These are phyloP conservation scores for Hirtodrosophila duncani DNA, from an alignment of 2,888 invertebrate genomes.

Conservation along the genomic window DNA sequence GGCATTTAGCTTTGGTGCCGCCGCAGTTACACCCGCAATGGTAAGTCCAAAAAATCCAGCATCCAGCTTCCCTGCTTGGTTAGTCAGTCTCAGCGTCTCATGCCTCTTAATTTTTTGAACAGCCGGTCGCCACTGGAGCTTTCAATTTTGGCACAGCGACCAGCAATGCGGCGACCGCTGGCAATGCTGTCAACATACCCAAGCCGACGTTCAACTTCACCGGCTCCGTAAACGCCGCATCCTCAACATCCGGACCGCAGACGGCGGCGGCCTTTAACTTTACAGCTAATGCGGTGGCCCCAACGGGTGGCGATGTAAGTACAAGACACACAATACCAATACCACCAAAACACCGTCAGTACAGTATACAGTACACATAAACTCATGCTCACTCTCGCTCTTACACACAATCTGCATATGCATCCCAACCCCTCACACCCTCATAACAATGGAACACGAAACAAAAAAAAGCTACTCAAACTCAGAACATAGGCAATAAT, in stretches of 20 bases:
- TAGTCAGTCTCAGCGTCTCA: not conserved
- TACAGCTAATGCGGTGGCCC: constrained; percentile 38
- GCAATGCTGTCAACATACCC: not conserved
- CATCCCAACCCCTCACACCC: too few relatives aligned
- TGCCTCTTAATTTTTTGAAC: not conserved
- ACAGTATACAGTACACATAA: not conserved
- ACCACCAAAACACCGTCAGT: not conserved
- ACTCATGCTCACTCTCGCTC: too few relatives aligned
- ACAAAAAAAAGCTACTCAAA: too few relatives aligned
- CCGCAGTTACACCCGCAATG: constrained; percentile 22
- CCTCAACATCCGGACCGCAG: constrained; percentile 17
- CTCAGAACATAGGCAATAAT: too few relatives aligned
- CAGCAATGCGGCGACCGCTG: constrained; percentile 1
- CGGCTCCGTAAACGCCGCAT: constrained; percentile 9
- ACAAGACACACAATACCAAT: not conserved
- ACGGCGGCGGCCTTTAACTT: constrained; percentile 69
- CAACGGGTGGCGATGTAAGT: constrained; percentile 47
- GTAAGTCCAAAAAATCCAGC: constrained; percentile 33
- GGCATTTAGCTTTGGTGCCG: constrained; percentile 70
- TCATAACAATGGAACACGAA: too few relatives aligned
- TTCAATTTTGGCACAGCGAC: constrained; percentile 30
- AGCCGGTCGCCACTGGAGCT: constrained; percentile 6
- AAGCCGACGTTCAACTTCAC: constrained; percentile 54
- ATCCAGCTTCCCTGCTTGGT: not conserved
- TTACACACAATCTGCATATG: too few relatives aligned